These are phyloP conservation scores for Elgaria multicarinata DNA, from an alignment of 2,113 vertebrate species.

Conservation along the genomic window DNA sequence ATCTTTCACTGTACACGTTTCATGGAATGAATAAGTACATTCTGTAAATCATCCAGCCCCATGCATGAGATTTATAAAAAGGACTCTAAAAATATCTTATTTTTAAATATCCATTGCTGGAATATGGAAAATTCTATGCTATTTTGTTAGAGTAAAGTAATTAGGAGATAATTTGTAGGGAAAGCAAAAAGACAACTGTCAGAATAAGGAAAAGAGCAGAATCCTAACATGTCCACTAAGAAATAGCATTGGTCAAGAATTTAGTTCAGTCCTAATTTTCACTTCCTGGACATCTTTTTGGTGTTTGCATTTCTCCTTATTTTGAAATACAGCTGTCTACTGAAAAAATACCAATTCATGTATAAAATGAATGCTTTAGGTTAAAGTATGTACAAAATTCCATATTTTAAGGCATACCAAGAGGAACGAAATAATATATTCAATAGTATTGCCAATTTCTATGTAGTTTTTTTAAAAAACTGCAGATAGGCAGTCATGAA, in stretches of 20 bases:
- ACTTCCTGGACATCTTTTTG: too few species aligned
- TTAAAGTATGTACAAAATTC: too few species aligned
- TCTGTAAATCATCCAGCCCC: not conserved
- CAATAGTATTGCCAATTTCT: too few species aligned
- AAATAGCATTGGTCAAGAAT: not conserved
- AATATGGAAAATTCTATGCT: not conserved
- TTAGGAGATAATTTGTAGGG: not conserved
- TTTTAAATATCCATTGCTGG: not conserved
- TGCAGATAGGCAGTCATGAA: too few species aligned
- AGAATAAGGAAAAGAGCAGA: not conserved
- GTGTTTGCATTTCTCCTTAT: too few species aligned
- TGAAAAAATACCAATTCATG: too few species aligned
- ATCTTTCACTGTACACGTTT: not conserved
- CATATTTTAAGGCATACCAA: too few species aligned
- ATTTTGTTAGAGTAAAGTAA: not conserved
- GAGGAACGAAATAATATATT: too few species aligned
- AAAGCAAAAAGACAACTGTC: not conserved
- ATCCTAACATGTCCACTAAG: too few species aligned
- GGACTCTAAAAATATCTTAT: not conserved
- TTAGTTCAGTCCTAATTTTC: not conserved
- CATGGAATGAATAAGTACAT: constrained; percentile 28
- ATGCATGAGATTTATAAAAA: not conserved
- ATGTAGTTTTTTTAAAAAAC: too few species aligned
- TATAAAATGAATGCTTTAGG: too few species aligned
- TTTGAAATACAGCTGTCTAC: too few species aligned